Conservation (phyloP, 2,888 invertebrate species). For the Alloscopus bannaensis region DNA sequence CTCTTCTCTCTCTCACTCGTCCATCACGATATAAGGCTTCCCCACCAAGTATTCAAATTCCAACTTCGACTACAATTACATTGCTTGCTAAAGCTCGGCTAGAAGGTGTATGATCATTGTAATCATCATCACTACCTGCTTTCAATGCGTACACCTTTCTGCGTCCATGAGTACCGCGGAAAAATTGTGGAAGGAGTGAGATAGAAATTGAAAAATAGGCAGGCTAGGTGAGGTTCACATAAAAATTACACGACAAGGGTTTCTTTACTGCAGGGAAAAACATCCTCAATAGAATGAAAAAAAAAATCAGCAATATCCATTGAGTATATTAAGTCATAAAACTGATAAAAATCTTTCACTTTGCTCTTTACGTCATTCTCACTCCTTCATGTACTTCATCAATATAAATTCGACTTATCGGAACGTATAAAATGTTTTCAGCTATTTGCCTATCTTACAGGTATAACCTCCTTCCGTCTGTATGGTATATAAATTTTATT, state of each 20-base stretch:
- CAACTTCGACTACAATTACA: constrained; percentile 54
- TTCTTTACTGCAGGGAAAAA: constrained; percentile 13
- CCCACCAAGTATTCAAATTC: constrained; percentile 27
- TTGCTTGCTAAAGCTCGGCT: no score
- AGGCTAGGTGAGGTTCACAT: neutral
- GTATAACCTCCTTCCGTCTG: no score
- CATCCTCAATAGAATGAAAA: constrained; percentile 38
- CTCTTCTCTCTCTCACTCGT: no score
- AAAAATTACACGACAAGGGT: constrained; percentile 11
- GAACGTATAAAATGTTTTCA: no score
- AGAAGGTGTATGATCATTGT: constrained; percentile 45
- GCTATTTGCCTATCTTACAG: no score
- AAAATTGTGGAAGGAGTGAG: constrained; percentile 11
- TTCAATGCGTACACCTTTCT: neutral
- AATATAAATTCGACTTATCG: constrained; percentile 8
- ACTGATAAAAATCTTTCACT: constrained; percentile 68
- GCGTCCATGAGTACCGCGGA: constrained; percentile 19
- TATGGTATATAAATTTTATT: no score
- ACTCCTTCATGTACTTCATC: constrained; percentile 19
- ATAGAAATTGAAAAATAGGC: constrained; percentile 22
- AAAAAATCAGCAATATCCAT: constrained; percentile 47
- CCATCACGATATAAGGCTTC: constrained; percentile 26
- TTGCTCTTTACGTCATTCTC: constrained; percentile 33
- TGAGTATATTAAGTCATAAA: constrained; percentile 70
- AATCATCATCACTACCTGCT: constrained; percentile 33